phyloP scores from a whole-genome alignment of 2,888 invertebrate species.

The Chironomus tentans region DNA sequence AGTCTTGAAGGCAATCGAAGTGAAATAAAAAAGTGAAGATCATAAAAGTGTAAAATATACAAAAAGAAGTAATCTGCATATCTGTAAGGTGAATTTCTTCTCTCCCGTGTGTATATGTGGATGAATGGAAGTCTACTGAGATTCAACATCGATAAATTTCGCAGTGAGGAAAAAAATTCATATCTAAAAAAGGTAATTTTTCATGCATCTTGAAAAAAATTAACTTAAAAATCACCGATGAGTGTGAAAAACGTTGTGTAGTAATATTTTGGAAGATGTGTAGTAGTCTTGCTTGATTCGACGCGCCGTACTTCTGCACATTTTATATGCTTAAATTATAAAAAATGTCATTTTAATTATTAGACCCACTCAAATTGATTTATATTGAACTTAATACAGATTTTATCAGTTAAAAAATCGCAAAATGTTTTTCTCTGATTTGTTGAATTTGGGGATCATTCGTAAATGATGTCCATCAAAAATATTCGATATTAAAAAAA shows the following conservation, averaged over 20 bases:
- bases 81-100: no score
- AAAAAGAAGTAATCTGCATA: not conserved
- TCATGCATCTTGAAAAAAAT: not conserved
- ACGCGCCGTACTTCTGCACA: no score
- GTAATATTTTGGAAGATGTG: not conserved
- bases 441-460: no score
- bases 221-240: not conserved
- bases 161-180: not conserved
- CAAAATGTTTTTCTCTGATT: no score
- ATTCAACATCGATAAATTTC: not conserved
- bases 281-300: no score
- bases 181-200: conserved; percentile 9
- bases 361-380: no score
- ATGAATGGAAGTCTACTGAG: not conserved
- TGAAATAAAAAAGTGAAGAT: not conserved
- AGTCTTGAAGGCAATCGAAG: not conserved
- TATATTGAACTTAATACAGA: no score
- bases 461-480: no score
- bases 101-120: not conserved
- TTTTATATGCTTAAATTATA: no score
- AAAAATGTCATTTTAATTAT: no score
- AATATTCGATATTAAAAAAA: no score
- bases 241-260: not conserved
- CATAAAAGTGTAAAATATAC: not conserved
- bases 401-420: no score